These are phyloP conservation scores for Syngnathus floridae DNA, from an alignment of 2,113 vertebrate genomes.

Conservation along the genomic window DNA sequence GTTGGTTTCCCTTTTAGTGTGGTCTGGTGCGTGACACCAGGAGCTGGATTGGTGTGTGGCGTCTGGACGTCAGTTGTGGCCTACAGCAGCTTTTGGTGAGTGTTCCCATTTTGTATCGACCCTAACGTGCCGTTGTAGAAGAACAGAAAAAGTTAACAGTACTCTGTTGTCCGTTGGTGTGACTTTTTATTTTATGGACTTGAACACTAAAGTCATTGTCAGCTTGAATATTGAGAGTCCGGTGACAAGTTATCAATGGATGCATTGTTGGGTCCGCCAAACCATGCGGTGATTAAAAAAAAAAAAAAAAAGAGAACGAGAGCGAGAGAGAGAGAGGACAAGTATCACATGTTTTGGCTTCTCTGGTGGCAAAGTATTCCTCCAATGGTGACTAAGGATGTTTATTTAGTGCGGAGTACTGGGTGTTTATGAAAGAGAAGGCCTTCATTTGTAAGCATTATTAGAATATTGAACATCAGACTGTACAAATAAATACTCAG, in stretches of 20 bases:
- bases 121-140: not conserved
- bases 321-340: not conserved
- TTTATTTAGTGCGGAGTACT: not conserved
- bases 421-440: not conserved
- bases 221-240: not conserved
- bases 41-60: too few relatives aligned
- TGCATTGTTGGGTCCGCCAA: not conserved
- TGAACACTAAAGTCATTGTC: constrained; percentile 2
- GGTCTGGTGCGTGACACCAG: too few relatives aligned
- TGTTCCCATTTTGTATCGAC: too few relatives aligned
- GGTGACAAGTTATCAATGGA: not conserved
- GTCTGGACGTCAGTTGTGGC: too few relatives aligned
- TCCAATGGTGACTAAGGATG: not conserved
- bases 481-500: not conserved
- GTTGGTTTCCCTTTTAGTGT: too few relatives aligned
- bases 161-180: not conserved
- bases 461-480: not conserved
- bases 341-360: not conserved
- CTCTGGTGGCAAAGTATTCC: not conserved
- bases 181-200: constrained; percentile 3
- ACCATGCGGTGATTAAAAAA: not conserved
- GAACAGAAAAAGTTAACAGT: not conserved
- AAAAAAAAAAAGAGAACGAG: not conserved
- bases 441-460: not conserved
- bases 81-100: too few relatives aligned